Evolutionary conservation across 2,888 invertebrate genomes (phyloP).

Genomic region (Drosophila percnosoma): DNA sequence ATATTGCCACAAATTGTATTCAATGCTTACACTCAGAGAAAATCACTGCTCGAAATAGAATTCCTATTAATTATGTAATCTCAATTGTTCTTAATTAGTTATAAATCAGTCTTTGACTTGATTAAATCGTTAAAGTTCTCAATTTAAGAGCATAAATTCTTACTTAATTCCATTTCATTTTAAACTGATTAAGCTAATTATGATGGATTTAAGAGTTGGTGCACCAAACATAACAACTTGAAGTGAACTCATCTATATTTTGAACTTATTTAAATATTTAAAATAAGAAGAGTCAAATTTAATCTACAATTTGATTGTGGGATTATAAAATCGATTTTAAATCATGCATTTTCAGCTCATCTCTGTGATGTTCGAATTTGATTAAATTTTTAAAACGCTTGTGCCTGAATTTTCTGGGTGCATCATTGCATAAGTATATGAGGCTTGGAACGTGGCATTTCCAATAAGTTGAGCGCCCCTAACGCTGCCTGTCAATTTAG

Average conservation of each 20-base stretch:
- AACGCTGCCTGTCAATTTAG: conserved; percentile 79
- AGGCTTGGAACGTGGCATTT: conserved; percentile 32
- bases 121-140: background rate
- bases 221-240: background rate
- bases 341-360: background rate
- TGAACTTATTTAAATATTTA: background rate
- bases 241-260: background rate
- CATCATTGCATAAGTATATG: background rate
- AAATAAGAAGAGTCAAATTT: background rate
- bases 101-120: background rate
- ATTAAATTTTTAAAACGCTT: background rate
- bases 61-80: background rate
- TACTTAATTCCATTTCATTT: background rate
- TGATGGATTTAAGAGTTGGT: background rate
- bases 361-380: background rate
- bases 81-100: background rate
- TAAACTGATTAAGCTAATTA: background rate
- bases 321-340: background rate
- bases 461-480: conserved; percentile 24
- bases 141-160: background rate
- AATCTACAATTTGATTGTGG: background rate
- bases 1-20: conserved; percentile 11
- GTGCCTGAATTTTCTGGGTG: background rate
- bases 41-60: background rate
- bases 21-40: background rate